Evolutionary conservation across 2,797 vertebrate genomes (phyloP), one percentile per base, ranked within the genome.

Genomic region (Myotis findleyi): DNA sequence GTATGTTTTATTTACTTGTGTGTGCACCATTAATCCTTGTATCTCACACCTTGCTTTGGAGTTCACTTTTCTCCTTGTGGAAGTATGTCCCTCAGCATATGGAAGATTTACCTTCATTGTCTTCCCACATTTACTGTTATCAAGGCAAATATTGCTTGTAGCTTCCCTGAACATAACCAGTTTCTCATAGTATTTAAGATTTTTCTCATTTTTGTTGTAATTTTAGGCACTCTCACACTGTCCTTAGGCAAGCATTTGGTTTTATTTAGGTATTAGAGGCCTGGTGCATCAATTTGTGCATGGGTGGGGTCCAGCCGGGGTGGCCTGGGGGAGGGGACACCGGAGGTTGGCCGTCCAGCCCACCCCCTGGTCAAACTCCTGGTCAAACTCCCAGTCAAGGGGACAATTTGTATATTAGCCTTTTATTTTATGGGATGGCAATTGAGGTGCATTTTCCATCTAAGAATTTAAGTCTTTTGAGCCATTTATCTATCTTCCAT

Each of bases 51-150:
- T 83, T 59, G 18, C 20, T 83, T 27, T 30, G 27, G 25, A 55
- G 68, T 64, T 84, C 38, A 23, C 5, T 69, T 76, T 88, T 85
- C 77, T 86, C 84, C n/a, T 38, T 95, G 62, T 91, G 91, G 2
- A 71, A 69, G 33, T 47, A 64, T 23, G 25, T 18, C n/a, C 55
- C 44, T 13, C 13, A 27, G 49, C 21, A 82, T 23, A 20, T 9
- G 18, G 6, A 68, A 51, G 30, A 44, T 64, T 38, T 4, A 36
- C 38, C 69, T 62, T 66, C 41, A 44, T 9, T 47, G 18, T 86
- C 77, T 76, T 92, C 81, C 66, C 38, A 12, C 30, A 55, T 33
- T 33, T 17, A 30, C 5, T 77, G 17, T 23, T 53, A 55, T 17
- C 5, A 71, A 18, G 8, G 27, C 41, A 72, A 75, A 69, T n/a